phyloP scores from a whole-genome alignment of 2,113 vertebrate species.

The Colaptes auratus region DNA sequence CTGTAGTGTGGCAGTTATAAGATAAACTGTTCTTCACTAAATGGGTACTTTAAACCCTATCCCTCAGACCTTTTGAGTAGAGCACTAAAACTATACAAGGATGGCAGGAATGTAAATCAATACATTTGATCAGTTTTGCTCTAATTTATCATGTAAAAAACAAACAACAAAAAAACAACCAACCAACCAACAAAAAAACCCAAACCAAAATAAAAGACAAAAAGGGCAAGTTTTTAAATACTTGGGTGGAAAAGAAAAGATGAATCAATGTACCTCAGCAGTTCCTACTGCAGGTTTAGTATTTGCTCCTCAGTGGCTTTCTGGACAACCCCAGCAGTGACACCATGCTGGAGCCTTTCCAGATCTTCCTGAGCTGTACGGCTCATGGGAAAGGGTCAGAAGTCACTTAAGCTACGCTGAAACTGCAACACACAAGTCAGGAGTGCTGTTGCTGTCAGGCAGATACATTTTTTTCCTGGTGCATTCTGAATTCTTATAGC shows the following conservation, averaged over 20 bases:
- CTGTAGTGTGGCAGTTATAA: neutral
- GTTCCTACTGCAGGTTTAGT: neutral
- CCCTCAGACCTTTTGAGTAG: neutral
- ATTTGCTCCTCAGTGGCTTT: neutral
- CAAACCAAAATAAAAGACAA: neutral
- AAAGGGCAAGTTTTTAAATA: neutral
- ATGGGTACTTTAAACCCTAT: neutral
- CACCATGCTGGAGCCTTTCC: neutral
- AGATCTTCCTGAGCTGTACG: neutral
- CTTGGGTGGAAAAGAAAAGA: neutral
- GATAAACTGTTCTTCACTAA: neutral
- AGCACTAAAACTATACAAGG: neutral
- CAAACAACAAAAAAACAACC: too few relatives aligned
- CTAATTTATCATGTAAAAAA: neutral
- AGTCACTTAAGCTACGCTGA: neutral
- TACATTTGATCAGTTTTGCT: neutral
- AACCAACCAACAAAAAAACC: too few relatives aligned
- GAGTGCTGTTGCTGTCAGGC: neutral
- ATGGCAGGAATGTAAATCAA: neutral
- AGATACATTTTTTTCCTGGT: neutral
- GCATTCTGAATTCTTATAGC: neutral
- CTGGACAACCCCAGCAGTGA: neutral
- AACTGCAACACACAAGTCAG: neutral
- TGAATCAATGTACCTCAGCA: neutral
- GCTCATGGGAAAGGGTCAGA: neutral